Evolutionary conservation across 2,888 invertebrate genomes (phyloP).

Genomic region (Chrysopilus asiliformis): DNA sequence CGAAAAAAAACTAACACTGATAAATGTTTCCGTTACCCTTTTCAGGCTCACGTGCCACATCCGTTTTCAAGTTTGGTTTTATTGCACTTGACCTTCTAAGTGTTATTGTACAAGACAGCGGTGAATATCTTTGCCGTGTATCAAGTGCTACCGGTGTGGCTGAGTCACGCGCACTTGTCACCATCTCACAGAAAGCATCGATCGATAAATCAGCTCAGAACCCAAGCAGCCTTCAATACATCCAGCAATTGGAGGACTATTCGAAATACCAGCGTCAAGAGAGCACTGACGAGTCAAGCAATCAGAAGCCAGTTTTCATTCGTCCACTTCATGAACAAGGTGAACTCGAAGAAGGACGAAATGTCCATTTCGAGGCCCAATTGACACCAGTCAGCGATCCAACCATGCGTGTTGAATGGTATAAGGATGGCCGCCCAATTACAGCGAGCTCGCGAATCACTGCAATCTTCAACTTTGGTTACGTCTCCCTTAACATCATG

Average conservation of each 20-base stretch:
- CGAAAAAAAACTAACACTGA: background rate
- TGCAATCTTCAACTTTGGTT: constrained; percentile 97
- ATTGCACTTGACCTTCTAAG: constrained; percentile 86
- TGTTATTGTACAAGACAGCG: constrained; percentile 72
- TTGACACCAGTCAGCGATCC: constrained; percentile 85
- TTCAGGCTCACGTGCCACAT: constrained; percentile 85
- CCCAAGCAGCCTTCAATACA: constrained; percentile 81
- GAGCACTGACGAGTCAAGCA: constrained; percentile 65
- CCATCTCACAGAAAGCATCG: constrained; percentile 65
- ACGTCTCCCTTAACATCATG: constrained; percentile 96
- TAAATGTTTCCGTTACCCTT: background rate
- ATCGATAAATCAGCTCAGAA: constrained; percentile 83
- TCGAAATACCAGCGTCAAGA: constrained; percentile 75
- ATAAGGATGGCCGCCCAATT: constrained; percentile 86
- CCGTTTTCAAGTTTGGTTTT: constrained; percentile 94
- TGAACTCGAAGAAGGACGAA: constrained; percentile 77
- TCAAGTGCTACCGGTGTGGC: constrained; percentile 76
- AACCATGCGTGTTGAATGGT: constrained; percentile 91
- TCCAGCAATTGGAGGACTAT: constrained; percentile 81
- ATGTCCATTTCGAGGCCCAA: constrained; percentile 88
- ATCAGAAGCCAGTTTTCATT: constrained; percentile 77
- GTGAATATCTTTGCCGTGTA: constrained; percentile 82
- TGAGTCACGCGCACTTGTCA: constrained; percentile 69
- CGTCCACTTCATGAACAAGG: constrained; percentile 75
- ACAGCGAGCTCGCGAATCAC: constrained; percentile 95